These are phyloP conservation scores for Zeuzera pyrina DNA, from an alignment of 2,888 invertebrate species.

Conservation along the genomic window DNA sequence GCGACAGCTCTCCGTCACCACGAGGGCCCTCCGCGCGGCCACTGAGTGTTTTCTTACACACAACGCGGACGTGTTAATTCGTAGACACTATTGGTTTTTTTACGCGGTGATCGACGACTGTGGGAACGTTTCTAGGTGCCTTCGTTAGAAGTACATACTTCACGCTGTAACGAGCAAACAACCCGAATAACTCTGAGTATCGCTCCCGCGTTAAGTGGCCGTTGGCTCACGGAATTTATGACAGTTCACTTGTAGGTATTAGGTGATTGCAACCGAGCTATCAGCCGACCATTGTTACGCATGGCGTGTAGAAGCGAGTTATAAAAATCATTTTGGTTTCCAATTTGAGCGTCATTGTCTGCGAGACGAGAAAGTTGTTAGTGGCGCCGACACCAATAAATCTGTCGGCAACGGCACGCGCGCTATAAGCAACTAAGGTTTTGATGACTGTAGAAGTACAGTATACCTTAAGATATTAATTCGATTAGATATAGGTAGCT, in stretches of 20 bases:
- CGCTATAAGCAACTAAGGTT: neutral
- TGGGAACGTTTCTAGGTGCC: constrained; percentile 68
- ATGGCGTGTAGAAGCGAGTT: constrained; percentile 31
- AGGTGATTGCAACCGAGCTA: constrained; percentile 45
- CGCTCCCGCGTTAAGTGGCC: constrained; percentile 64
- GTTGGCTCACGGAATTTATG: constrained; percentile 54
- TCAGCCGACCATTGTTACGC: constrained; percentile 34
- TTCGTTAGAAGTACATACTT: constrained; percentile 66
- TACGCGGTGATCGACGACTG: constrained; percentile 68
- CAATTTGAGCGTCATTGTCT: constrained; percentile 67
- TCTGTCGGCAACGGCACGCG: constrained; percentile 33
- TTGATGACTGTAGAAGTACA: too few relatives aligned
- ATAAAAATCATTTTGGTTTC: constrained; percentile 64
- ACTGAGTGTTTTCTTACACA: constrained; percentile 69
- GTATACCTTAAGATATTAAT: too few relatives aligned
- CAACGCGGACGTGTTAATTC: constrained; percentile 71
- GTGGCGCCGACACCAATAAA: constrained; percentile 70
- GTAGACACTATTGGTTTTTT: constrained; percentile 67
- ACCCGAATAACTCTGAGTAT: constrained; percentile 53
- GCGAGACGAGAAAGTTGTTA: constrained; percentile 64
- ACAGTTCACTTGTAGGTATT: constrained; percentile 45
- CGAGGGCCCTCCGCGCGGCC: constrained; percentile 57
- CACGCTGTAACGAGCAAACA: constrained; percentile 66
- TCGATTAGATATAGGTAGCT: too few relatives aligned
- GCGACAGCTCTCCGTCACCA: constrained; percentile 62